A percentile compares a stretch with the other conserved stretches of the same genome.
Conservation (phyloP, 1,140 invertebrate genomes). For the Schlechtendalia chinensis region DNA sequence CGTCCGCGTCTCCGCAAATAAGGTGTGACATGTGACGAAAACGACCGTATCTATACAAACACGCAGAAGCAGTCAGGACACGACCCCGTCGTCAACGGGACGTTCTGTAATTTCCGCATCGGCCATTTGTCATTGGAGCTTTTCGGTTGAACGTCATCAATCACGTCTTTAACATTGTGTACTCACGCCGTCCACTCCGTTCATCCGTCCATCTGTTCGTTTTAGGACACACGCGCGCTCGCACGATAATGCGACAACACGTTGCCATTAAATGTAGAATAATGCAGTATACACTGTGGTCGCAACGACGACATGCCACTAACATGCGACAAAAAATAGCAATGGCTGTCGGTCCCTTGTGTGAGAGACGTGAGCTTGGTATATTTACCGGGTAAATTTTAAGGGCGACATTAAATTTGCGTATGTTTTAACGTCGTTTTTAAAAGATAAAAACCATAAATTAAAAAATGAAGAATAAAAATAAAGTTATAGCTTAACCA, state of each 20-base stretch:
- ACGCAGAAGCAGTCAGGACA: background rate
- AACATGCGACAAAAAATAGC: background rate
- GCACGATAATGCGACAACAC: conserved; percentile 10
- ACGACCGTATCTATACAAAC: background rate
- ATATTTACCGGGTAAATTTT: no score
- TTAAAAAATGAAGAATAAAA: no score
- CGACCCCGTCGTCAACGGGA: background rate
- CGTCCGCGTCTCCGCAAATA: no score
- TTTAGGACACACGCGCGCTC: background rate
- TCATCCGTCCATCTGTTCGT: background rate
- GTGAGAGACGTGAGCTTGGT: no score
- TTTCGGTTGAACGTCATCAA: conserved; percentile 35
- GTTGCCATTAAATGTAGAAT: background rate
- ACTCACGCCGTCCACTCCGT: background rate
- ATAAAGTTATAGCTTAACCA: no score
- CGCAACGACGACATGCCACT: background rate
- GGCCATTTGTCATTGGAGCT: conserved; percentile 33
- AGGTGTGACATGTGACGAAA: background rate
- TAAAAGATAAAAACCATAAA: no score
- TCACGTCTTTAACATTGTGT: conserved; percentile 39
- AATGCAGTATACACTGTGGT: background rate
- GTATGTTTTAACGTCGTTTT: no score
- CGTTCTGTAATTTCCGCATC: conserved; percentile 1
- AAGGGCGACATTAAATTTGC: no score
- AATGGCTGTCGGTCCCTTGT: no score